These are phyloP conservation scores for Drosophila prosaltans DNA, from an alignment of 1,140 invertebrate genomes.

Conservation along the genomic window DNA sequence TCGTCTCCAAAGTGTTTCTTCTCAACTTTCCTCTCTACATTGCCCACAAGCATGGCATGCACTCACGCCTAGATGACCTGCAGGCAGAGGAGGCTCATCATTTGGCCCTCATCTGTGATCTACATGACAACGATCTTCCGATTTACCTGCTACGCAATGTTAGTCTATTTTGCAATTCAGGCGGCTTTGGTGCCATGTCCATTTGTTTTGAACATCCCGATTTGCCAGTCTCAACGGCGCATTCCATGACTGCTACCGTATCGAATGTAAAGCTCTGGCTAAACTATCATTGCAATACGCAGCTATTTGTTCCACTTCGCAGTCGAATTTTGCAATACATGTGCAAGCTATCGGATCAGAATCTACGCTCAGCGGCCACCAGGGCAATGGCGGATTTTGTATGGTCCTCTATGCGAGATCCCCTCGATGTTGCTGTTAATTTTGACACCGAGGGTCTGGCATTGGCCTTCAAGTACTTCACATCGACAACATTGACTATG, in stretches of 20 bases:
- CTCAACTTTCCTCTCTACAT: slow-evolving; percentile 96
- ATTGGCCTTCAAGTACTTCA: slow-evolving; percentile 97
- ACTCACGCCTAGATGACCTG: slow-evolving; percentile 90
- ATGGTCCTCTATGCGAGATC: slow-evolving; percentile 96
- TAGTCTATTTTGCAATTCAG: slow-evolving; percentile 94
- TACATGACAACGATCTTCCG: slow-evolving; percentile 96
- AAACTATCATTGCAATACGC: slow-evolving; percentile 94
- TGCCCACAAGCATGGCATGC: slow-evolving; percentile 93
- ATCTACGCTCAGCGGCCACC: slow-evolving; percentile 92
- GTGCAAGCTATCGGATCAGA: slow-evolving; percentile 95
- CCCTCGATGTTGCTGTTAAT: slow-evolving; percentile 91
- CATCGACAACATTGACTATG: slow-evolving; percentile 96
- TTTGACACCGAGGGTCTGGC: slow-evolving; percentile 95
- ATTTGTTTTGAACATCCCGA: slow-evolving; percentile 92
- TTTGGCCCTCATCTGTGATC: slow-evolving; percentile 93
- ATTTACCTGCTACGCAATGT: slow-evolving; percentile 94
- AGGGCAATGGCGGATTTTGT: slow-evolving; percentile 97
- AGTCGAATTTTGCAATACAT: slow-evolving; percentile 95
- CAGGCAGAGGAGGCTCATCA: slow-evolving; percentile 90
- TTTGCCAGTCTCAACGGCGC: slow-evolving; percentile 93
- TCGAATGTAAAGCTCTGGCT: slow-evolving; percentile 97
- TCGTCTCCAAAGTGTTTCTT: slow-evolving; percentile 92
- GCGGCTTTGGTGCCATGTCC: slow-evolving; percentile 93
- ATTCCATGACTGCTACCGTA: slow-evolving; percentile 94
- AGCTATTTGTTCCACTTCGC: slow-evolving; percentile 93